Evolutionary conservation across 2,113 vertebrate genomes (phyloP), one percentile per base, ranked within the genome.

Genomic region (Conger conger): DNA sequence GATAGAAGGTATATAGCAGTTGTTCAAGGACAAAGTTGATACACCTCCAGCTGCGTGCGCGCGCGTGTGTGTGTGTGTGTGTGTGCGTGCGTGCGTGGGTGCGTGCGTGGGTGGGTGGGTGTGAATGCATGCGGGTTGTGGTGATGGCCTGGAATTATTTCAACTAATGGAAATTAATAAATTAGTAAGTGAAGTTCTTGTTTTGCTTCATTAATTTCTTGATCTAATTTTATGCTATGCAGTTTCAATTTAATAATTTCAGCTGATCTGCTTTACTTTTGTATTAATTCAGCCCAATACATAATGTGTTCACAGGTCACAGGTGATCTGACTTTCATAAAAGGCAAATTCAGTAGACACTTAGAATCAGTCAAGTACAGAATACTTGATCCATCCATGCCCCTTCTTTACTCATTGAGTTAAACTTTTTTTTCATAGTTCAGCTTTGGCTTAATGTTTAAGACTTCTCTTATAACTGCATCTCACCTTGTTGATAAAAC

Each of bases 1-100:
- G 84, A 90, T 86, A 83, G 83, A 89, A 83, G 87, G 57, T 86
- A 82, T 86, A 89, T 89, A 92, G 89, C 83, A 63, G 85, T 84
- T 91, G 88, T 80, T 88, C 87, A 91, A 91, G 91, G 91, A 89
- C 84, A 4, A 80, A 68, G 78, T 83, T 40, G 68, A 86, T n/a
- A 81, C 20, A 45, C 17, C 30, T 57, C 57, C 57, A 60, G 57
- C 23, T 23, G 57, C 9, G 23, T 27, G 4, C 15, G 45, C 15
- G 45, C 15, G 5, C 15, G 45, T 50, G 45, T 50, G 45, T 50
- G 45, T 42, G 40, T 42, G 40, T 42, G 40, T 42, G 40, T 42
- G 40, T 42, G 40, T 42, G 40, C 15, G 45, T 50, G 45, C 15
- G 45, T 50, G 45, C 15, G 45, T 13, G 45, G 8, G 45, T 50